These are phyloP conservation scores for Chaetophractus vellerosus DNA, from an alignment of 2,797 vertebrate genomes.

Conservation along the genomic window DNA sequence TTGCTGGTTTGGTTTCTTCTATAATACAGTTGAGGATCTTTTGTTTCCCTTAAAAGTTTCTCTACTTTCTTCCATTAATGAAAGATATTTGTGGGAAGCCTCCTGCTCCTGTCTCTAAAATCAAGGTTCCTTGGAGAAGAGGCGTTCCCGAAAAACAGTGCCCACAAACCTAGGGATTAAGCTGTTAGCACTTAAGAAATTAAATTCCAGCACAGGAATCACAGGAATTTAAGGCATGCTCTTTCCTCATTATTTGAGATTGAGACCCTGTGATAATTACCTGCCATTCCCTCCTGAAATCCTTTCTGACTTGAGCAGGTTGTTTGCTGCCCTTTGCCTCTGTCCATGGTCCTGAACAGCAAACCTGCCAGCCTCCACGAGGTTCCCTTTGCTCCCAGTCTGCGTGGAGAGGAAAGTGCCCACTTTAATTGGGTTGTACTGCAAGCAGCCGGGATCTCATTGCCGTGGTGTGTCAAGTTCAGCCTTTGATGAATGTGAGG, in stretches of 20 bases:
- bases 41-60: neutral
- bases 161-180: neutral
- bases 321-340: neutral
- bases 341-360: constrained; percentile 78
- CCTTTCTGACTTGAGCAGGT: neutral
- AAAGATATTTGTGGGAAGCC: neutral
- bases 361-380: neutral
- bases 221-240: neutral
- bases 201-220: neutral
- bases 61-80: neutral
- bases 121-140: neutral
- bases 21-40: neutral
- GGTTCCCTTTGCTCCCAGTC: neutral
- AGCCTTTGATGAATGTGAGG: neutral
- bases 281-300: neutral
- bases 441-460: neutral
- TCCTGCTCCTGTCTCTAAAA: neutral
- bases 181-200: neutral
- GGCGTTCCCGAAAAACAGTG: neutral
- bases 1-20: neutral
- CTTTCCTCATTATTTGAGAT: constrained; percentile 41
- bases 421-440: neutral
- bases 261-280: neutral
- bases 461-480: neutral
- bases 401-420: neutral